Conservation (phyloP, 2,888 invertebrate species). For the Oscheius sp. region DNA sequence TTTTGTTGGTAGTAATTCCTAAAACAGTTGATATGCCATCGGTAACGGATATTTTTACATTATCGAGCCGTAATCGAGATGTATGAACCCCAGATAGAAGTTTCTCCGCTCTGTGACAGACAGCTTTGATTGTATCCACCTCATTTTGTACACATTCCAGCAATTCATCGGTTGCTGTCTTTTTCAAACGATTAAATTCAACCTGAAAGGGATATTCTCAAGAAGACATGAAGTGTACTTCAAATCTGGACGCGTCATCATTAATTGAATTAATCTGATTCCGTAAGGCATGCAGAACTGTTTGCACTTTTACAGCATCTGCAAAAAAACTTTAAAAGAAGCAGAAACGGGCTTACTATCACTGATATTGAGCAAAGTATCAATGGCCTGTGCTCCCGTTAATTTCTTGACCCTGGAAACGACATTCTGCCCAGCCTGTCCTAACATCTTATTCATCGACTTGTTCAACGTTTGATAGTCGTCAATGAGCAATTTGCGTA, state of each 20-base stretch:
- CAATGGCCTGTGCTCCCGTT: conserved; percentile 66
- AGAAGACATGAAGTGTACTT: conserved; percentile 30
- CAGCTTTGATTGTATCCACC: conserved; percentile 59
- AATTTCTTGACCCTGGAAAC: conserved; percentile 63
- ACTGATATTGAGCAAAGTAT: conserved; percentile 59
- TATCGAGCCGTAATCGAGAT: conserved; percentile 52
- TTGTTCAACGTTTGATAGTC: conserved; percentile 64
- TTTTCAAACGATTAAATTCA: conserved; percentile 59
- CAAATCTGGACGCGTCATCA: conserved; percentile 50
- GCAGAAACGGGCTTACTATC: conserved; percentile 40
- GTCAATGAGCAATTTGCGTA: conserved; percentile 67
- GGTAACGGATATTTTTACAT: conserved; percentile 39
- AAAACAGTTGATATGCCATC: conserved; percentile 13
- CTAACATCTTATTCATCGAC: conserved; percentile 56
- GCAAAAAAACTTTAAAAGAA: conserved; percentile 23
- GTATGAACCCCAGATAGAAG: conserved; percentile 56
- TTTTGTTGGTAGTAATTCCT: conserved; percentile 50
- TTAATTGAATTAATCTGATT: conserved; percentile 48
- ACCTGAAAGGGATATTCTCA: conserved; percentile 37
- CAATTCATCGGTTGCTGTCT: conserved; percentile 59
- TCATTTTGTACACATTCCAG: conserved; percentile 54
- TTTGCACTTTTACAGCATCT: conserved; percentile 54
- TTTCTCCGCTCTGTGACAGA: conserved; percentile 60
- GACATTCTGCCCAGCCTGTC: conserved; percentile 54
- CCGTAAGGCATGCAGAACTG: conserved; percentile 40